Evolutionary conservation across 1,140 invertebrate species (phyloP).

Genomic region (Reticulitermes speratus): DNA sequence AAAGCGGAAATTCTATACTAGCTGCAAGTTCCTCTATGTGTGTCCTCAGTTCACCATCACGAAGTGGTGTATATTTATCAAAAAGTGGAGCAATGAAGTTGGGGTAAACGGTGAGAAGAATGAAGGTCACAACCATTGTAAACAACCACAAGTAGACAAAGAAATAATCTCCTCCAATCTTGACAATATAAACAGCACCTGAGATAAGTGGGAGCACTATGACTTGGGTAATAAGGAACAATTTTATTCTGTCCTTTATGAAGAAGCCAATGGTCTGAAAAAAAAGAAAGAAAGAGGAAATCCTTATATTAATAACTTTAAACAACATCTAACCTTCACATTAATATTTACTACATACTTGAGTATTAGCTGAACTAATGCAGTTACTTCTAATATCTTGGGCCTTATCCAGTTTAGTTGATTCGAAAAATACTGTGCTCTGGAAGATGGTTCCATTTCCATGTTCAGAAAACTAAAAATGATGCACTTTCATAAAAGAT

Average conservation of each 20-base stretch:
- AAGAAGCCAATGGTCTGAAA: slow-evolving; percentile 86
- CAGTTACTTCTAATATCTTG: too few species aligned
- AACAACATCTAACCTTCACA: background rate
- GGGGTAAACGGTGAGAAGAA: slow-evolving; percentile 90
- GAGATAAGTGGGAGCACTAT: slow-evolving; percentile 79
- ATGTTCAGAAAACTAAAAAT: too few species aligned
- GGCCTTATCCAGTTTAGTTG: background rate
- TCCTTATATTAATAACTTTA: background rate
- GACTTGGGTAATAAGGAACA: slow-evolving; percentile 74
- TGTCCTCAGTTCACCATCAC: slow-evolving; percentile 82
- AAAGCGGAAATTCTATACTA: slow-evolving; percentile 88
- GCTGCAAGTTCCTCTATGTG: slow-evolving; percentile 89
- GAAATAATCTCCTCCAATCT: slow-evolving; percentile 87
- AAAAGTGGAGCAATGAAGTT: slow-evolving; percentile 97
- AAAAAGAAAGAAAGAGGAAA: slow-evolving; percentile 42
- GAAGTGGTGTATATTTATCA: slow-evolving; percentile 96
- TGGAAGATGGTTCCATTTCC: background rate
- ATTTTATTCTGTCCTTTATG: slow-evolving; percentile 91
- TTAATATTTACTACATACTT: slow-evolving; percentile 18
- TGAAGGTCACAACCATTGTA: slow-evolving; percentile 70
- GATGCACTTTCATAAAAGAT: too few species aligned
- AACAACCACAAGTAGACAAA: slow-evolving; percentile 96
- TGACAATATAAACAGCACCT: slow-evolving; percentile 83
- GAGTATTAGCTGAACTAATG: slow-evolving; percentile 22
- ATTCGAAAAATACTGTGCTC: background rate